Conservation (phyloP, 1,140 invertebrate species). For the Caenorhabditis briggsae region DNA sequence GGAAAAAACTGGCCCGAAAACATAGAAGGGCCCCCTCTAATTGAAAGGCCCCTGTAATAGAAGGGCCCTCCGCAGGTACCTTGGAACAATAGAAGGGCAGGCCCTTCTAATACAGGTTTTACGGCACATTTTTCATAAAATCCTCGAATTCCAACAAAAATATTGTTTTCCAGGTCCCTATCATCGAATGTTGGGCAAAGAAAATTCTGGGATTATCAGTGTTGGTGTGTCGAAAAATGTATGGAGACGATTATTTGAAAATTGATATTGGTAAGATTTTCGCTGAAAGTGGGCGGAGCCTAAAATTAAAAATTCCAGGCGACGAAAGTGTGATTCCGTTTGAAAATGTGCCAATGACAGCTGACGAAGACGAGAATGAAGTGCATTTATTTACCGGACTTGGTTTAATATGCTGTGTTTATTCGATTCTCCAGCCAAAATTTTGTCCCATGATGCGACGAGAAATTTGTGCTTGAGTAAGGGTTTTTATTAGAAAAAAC, state of each 20-base stretch:
- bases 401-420: conserved; percentile 63
- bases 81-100: too few relatives aligned
- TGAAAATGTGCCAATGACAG: conserved; percentile 13
- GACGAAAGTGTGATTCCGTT: conserved; percentile 43
- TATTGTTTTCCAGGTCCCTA: conserved; percentile 68
- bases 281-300: neutral
- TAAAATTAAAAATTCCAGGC: conserved; percentile 6
- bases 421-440: conserved; percentile 56
- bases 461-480: conserved; percentile 49
- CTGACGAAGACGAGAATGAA: conserved; percentile 57
- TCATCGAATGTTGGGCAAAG: conserved; percentile 75
- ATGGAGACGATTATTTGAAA: conserved; percentile 67
- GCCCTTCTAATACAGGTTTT: too few relatives aligned
- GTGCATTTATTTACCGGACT: conserved; percentile 58
- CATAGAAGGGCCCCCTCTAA: too few relatives aligned
- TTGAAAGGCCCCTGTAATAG: too few relatives aligned
- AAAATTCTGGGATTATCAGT: conserved; percentile 72
- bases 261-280: conserved; percentile 68
- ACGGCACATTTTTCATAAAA: neutral
- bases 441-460: conserved; percentile 57
- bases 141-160: conserved; percentile 8
- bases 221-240: conserved; percentile 69
- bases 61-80: too few relatives aligned
- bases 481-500: neutral
- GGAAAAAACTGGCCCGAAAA: too few relatives aligned